phyloP scores from a whole-genome alignment of 53 echinoderm and acorn worm species.

The Mesocentrotus franciscanus region DNA sequence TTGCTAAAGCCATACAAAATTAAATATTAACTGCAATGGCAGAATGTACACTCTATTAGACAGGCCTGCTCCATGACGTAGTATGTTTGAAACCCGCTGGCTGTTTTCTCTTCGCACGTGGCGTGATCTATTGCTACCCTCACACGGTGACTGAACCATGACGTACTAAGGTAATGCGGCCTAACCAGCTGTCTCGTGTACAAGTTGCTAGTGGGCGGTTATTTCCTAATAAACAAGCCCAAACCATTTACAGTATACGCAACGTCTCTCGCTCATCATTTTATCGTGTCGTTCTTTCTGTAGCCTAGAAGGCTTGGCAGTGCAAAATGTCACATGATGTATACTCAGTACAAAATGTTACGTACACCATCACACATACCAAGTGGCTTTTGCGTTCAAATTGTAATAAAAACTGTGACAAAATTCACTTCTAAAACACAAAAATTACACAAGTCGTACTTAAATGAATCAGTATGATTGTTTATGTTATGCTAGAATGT shows the following conservation, averaged over 20 bases:
- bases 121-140: background rate
- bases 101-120: conserved; percentile 22
- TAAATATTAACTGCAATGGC: background rate
- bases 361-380: no score
- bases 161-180: background rate
- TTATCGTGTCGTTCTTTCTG: background rate
- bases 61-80: background rate
- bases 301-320: background rate
- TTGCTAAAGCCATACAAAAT: no score
- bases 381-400: no score
- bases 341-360: no score
- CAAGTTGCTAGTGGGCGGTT: background rate
- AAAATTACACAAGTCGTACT: no score
- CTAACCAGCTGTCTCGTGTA: background rate
- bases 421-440: no score
- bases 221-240: conserved; percentile 22
- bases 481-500: no score
- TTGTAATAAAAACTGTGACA: no score
- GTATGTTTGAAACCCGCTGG: background rate
- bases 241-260: background rate
- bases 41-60: background rate
- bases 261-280: background rate
- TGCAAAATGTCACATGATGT: background rate
- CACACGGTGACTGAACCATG: background rate
- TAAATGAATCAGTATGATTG: no score